These are phyloP conservation scores for Athene noctua DNA, from an alignment of 2,113 vertebrate species.

Conservation along the genomic window DNA sequence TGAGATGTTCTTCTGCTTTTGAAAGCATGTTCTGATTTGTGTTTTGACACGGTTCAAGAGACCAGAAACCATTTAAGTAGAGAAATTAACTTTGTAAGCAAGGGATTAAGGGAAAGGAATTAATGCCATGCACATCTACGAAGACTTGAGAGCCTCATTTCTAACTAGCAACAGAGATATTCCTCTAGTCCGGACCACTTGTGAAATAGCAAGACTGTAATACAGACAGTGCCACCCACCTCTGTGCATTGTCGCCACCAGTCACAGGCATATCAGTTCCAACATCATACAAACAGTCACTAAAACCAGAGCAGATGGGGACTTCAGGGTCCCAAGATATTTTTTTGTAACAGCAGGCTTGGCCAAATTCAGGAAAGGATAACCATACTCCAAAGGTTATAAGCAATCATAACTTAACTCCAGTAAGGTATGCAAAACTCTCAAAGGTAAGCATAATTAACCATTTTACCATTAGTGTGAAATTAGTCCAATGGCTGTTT, in stretches of 20 bases:
- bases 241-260: background rate
- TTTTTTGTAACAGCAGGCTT: background rate
- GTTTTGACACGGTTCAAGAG: background rate
- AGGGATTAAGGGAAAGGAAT: background rate
- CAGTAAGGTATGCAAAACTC: background rate
- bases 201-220: background rate
- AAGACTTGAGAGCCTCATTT: background rate
- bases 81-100: background rate
- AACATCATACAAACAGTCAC: fast-evolving
- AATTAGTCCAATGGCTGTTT: background rate
- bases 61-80: background rate
- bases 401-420: background rate
- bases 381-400: background rate
- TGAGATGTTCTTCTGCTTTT: background rate
- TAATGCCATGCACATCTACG: background rate
- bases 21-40: background rate
- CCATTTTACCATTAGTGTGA: background rate
- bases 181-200: background rate
- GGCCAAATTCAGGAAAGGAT: background rate
- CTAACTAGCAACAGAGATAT: background rate
- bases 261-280: background rate
- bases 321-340: background rate
- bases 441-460: background rate
- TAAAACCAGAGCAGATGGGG: background rate
- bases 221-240: background rate